Evolutionary conservation across 1,140 invertebrate species (phyloP).

Genomic region (Megalopta genalis): DNA sequence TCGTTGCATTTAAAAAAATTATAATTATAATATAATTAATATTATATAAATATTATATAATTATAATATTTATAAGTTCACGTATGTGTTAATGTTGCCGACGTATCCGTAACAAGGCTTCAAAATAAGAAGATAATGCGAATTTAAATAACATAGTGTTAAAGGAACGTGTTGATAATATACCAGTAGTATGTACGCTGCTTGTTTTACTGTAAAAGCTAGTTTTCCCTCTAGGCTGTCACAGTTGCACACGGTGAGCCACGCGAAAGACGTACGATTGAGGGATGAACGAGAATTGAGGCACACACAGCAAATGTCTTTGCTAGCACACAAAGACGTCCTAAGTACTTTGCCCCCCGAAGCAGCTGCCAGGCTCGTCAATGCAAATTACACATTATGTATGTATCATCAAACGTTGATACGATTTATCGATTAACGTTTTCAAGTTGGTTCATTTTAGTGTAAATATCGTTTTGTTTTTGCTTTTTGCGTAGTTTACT

Average conservation of each 20-base stretch:
- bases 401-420: conserved; percentile 74
- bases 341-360: conserved; percentile 84
- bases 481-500: not conserved
- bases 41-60: too few relatives aligned
- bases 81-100: too few relatives aligned
- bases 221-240: conserved; percentile 83
- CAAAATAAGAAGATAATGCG: too few relatives aligned
- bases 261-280: conserved; percentile 86
- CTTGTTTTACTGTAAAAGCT: conserved; percentile 69
- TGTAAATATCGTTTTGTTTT: not conserved
- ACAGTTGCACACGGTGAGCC: conserved; percentile 86
- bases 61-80: too few relatives aligned
- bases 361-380: conserved; percentile 84
- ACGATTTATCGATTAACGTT: not conserved
- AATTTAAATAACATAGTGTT: too few relatives aligned
- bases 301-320: conserved; percentile 86
- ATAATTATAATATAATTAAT: too few relatives aligned
- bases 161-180: not conserved
- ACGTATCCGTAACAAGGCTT: too few relatives aligned
- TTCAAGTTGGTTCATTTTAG: not conserved
- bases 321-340: conserved; percentile 85
- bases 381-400: conserved; percentile 87
- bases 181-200: conserved; percentile 21
- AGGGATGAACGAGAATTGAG: conserved; percentile 87
- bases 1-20: too few relatives aligned